Base-by-base conservation (phyloP, 2,797 vertebrate species). In the Mormyrus hasselquistii region DNA sequence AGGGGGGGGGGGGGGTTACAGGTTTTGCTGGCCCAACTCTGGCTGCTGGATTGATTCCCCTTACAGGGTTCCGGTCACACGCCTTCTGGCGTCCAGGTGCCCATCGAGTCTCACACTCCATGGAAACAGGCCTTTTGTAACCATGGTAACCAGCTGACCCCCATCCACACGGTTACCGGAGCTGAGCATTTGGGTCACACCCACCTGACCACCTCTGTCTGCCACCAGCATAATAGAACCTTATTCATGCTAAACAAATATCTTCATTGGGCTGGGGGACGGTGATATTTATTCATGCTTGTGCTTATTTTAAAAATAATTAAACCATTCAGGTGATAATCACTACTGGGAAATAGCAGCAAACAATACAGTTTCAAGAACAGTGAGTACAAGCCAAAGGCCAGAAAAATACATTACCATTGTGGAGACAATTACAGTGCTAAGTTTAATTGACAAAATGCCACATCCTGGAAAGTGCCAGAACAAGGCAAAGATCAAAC, bases 241-340 rank as follows among this genome's bases (percentile, higher is more conserved):
- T 83, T 44, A 49, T 14, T 47, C 2, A 49, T 8, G 19, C 2
- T 47, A 83, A 83, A 83, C 79, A 49, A 83, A 47, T 49, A 44
- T 44, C 16, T 83, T 83, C 38, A 83, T 16, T 10, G 19, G 79
- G 2, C 79, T 49, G 79, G 44, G 38, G 79, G 44, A 83, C 3
- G 44, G 9, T 44, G 79, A 7, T 47, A 49, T 41, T 83, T 83
- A 82, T 47, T 83, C 79, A 83, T n/a, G 79, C 44, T 47, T 49
- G 19, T 49, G n/a, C 41, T 47, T 49, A 83, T 47, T 83, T n/a
- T 50, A n/a, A 83, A 83, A 83, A 83, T 83, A 83, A 83, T 83
- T 44, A 22, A 47, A 49, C 79, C 9, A 25, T 83, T 83, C 19
- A 83, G n/a, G 79, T 83, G 44, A 47, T 83, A 44, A 49, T 47